Conservation (phyloP, 2,113 vertebrate species). For the Epinephelus fuscoguttatus region DNA sequence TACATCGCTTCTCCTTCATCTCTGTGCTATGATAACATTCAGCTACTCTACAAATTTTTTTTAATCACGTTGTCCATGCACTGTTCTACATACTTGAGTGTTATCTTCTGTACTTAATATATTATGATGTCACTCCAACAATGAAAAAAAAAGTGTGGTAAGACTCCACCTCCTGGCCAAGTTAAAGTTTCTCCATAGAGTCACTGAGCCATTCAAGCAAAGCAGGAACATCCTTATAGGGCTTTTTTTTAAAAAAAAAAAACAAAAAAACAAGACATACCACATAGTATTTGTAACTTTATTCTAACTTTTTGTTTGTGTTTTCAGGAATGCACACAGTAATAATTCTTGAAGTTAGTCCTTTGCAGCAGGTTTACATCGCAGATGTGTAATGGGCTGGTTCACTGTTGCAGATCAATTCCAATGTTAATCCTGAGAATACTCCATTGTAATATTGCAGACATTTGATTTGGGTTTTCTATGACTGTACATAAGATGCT, state of each 20-base stretch:
- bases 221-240: constrained; percentile 35
- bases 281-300: constrained; percentile 36
- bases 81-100: constrained; percentile 21
- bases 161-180: not conserved
- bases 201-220: constrained; percentile 56
- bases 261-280: not conserved
- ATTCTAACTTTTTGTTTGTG: constrained; percentile 8
- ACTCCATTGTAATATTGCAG: constrained; percentile 45
- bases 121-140: constrained; percentile 32
- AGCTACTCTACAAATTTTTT: not conserved
- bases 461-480: constrained; percentile 58
- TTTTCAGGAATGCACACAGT: constrained; percentile 23
- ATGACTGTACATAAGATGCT: constrained; percentile 66
- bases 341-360: constrained; percentile 10
- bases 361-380: constrained; percentile 44
- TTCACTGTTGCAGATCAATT: constrained; percentile 21
- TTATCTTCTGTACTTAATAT: constrained; percentile 17
- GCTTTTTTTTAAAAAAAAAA: constrained; percentile 20
- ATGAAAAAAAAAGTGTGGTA: not conserved
- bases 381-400: constrained; percentile 36
- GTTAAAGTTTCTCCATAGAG: constrained; percentile 5
- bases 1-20: constrained; percentile 1
- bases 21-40: constrained; percentile 9
- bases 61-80: not conserved
- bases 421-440: constrained; percentile 40